Base-by-base conservation (phyloP, 2,888 invertebrate genomes). In the Drosophila nr. perissopoda region DNA sequence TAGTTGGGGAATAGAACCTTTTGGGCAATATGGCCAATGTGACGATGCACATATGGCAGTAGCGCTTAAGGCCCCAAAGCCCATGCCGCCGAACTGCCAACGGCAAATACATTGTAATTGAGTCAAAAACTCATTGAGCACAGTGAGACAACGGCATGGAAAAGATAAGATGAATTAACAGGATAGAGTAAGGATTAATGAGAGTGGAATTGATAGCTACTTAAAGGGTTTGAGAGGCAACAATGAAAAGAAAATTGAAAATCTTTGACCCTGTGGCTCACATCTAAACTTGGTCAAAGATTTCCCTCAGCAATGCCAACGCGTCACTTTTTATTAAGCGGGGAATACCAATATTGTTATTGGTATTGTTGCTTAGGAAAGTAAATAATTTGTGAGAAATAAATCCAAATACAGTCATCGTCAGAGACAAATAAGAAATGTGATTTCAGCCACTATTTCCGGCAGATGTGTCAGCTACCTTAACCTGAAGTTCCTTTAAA, bases 1-100 rank as follows among this genome's bases (percentile, higher is more conserved):
- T 31, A 45, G 49, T 31, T 59, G 53, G 58, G 18, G n/a, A 45
- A 57, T 58, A 69, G 58, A 62, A 51, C 65, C 36, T 36, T 62
- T 65, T 66, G 49, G 58, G 53, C 75, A 52, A 75, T 70, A 58
- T 75, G 70, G 66, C 61, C 65, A 66, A 49, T 62, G 66, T 51
- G 66, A 62, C 58, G 70, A 61, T 70, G 70, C 54, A 53, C 74
- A 67, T 53, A 62, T 45, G 34, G 34, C 34, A 18, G 36, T 36
- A 13, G n/a, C 21, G 27, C 34, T 56, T 27, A n/a, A n/a, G 5
- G 34, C 57, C 5, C 3, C n/a, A 13, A 18, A 13, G 29, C 16
- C 7, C 27, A 25, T 45, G 16, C 57, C 21, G 11, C 42, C 31
- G 13, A 25, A 18, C 59, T 57, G 51, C 16, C 59, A 27, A 25